phyloP scores from a whole-genome alignment of 2,888 invertebrate species.

The Cataglyphis rosenhaueri region DNA sequence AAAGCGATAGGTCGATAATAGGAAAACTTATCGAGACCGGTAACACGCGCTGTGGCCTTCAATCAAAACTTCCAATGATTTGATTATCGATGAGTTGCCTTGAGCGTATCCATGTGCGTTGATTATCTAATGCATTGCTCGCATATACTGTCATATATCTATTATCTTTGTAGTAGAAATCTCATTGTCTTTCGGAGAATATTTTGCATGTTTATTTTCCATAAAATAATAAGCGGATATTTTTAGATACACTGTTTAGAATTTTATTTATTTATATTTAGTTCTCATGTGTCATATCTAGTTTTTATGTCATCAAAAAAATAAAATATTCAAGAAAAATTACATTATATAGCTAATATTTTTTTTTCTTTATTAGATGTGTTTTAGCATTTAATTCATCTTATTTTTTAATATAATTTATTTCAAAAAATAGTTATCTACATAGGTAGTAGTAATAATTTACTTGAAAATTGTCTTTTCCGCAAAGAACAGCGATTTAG shows the following conservation, averaged over 20 bases:
- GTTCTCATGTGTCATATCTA: background rate
- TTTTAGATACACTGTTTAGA: background rate
- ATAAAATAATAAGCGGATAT: background rate
- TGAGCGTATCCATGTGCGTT: background rate
- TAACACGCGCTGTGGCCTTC: conserved; percentile 58
- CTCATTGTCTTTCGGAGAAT: background rate
- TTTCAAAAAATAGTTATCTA: background rate
- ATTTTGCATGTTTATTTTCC: background rate
- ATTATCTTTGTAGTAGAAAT: conserved; percentile 13
- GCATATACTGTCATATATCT: conserved; percentile 11
- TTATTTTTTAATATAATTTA: background rate
- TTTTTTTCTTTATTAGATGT: background rate
- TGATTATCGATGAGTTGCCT: conserved; percentile 42
- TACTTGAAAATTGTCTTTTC: background rate
- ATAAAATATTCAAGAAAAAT: background rate
- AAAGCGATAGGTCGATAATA: conserved; percentile 50
- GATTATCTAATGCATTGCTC: conserved; percentile 23
- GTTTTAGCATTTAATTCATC: background rate
- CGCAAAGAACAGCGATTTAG: background rate
- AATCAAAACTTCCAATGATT: conserved; percentile 67
- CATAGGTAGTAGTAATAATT: background rate
- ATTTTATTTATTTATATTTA: background rate
- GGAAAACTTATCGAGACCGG: conserved; percentile 59
- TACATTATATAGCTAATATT: background rate
- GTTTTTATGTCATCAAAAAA: background rate